phyloP scores from a whole-genome alignment of 2,888 invertebrate genomes.

The Marronus borbonicus region DNA sequence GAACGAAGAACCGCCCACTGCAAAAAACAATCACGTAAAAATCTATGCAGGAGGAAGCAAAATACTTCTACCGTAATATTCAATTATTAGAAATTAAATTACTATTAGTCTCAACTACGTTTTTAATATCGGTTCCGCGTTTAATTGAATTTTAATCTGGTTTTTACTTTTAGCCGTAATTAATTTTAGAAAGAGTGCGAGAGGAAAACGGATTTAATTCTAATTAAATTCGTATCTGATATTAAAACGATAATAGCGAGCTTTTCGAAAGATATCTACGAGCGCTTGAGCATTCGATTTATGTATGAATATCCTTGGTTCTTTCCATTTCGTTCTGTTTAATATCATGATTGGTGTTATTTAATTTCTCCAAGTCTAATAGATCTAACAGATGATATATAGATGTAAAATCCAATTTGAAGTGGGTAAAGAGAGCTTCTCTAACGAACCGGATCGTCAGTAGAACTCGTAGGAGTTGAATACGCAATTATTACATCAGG shows the following conservation, averaged over 20 bases:
- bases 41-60: not conserved
- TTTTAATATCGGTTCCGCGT: constrained; percentile 40
- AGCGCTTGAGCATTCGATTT: too few species aligned
- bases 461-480: too few species aligned
- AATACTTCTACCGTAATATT: constrained; percentile 25
- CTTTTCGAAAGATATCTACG: not conserved
- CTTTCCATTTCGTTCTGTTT: too few species aligned
- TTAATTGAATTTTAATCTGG: constrained; percentile 46
- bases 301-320: too few species aligned
- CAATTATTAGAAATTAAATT: constrained; percentile 39
- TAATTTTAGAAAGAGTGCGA: constrained; percentile 23
- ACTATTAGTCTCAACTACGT: constrained; percentile 35
- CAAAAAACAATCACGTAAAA: not conserved
- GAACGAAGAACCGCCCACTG: not conserved
- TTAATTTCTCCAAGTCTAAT: too few species aligned
- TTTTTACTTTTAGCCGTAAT: constrained; percentile 42
- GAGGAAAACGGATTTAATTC: constrained; percentile 20
- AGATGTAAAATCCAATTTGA: too few species aligned
- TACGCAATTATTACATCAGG: too few species aligned
- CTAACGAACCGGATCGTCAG: too few species aligned
- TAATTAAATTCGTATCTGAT: constrained; percentile 44
- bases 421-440: too few species aligned
- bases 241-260: constrained; percentile 33
- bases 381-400: too few species aligned
- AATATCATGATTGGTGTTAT: too few species aligned